phyloP scores from a whole-genome alignment of 2,113 vertebrate genomes.

The Delphinapterus leucas region DNA sequence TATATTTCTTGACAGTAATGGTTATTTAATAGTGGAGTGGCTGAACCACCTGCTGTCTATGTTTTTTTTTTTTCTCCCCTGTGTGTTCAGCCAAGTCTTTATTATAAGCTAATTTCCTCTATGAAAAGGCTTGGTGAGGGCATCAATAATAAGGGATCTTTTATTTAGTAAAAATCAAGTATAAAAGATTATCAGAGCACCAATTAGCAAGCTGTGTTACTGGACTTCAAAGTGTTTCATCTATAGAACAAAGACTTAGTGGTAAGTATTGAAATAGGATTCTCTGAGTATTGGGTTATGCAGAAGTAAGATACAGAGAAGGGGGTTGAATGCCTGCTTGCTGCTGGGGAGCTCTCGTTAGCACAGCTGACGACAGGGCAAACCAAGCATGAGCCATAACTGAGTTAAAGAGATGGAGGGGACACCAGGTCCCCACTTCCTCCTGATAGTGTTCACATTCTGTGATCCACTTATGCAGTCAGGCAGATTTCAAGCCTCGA shows the following conservation, averaged over 20 bases:
- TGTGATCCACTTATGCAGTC: not conserved
- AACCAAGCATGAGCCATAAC: not conserved
- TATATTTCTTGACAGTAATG: not conserved
- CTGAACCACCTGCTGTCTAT: not conserved
- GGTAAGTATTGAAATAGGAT: not conserved
- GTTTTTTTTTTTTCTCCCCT: not conserved
- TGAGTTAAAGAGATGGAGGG: not conserved
- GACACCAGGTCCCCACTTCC: not conserved
- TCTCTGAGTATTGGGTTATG: not conserved
- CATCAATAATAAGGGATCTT: not conserved
- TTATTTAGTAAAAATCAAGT: slow-evolving; percentile 27
- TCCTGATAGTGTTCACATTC: not conserved
- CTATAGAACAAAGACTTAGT: not conserved
- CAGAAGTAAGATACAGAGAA: not conserved
- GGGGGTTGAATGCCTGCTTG: not conserved
- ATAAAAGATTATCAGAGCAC: not conserved
- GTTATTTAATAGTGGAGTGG: not conserved
- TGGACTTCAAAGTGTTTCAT: not conserved
- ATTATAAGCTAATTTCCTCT: not conserved
- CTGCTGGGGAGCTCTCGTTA: not conserved
- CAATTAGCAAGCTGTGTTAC: not conserved
- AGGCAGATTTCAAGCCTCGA: not conserved
- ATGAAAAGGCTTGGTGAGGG: not conserved
- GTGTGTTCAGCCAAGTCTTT: not conserved
- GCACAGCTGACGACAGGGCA: not conserved